phyloP scores from a whole-genome alignment of 1,140 invertebrate species.

The Aphelinus certus region DNA sequence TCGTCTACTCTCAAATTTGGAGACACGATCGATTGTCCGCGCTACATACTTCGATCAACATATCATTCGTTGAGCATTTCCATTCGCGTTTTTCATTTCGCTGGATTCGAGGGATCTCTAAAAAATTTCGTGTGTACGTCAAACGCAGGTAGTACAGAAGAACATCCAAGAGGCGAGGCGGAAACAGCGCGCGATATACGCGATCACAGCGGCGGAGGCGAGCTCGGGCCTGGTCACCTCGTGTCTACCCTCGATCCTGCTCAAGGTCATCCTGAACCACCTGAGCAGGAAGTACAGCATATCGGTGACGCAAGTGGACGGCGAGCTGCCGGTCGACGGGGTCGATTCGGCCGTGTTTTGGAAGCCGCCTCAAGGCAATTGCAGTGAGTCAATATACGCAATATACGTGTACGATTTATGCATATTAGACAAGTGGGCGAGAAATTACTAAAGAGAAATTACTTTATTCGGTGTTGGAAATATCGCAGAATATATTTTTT shows the following conservation, averaged over 20 bases:
- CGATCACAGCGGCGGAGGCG: slow-evolving; percentile 74
- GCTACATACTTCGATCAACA: slow-evolving; percentile 46
- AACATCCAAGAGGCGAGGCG: slow-evolving; percentile 70
- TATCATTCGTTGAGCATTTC: slow-evolving; percentile 24
- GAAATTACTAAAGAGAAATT: too few species aligned
- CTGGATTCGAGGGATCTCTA: slow-evolving; percentile 44
- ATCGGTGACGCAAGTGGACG: slow-evolving; percentile 75
- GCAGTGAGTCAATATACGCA: slow-evolving; percentile 68
- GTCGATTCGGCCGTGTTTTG: slow-evolving; percentile 77
- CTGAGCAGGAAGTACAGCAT: slow-evolving; percentile 78
- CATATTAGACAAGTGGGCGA: neutral
- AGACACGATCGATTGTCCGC: neutral
- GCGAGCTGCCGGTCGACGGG: slow-evolving; percentile 74
- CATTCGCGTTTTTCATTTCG: slow-evolving; percentile 58
- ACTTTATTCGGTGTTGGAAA: too few species aligned
- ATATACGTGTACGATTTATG: too few species aligned
- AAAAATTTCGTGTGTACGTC: neutral
- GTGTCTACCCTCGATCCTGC: slow-evolving; percentile 73
- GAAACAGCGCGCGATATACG: slow-evolving; percentile 74
- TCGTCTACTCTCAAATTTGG: neutral
- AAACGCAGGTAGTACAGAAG: slow-evolving; percentile 64
- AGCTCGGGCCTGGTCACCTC: slow-evolving; percentile 74
- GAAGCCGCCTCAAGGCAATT: slow-evolving; percentile 83
- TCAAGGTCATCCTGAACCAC: slow-evolving; percentile 75
- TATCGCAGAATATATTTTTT: too few species aligned